Base-by-base conservation (phyloP, 2,113 vertebrate genomes). In the Carettochelys insculpta region DNA sequence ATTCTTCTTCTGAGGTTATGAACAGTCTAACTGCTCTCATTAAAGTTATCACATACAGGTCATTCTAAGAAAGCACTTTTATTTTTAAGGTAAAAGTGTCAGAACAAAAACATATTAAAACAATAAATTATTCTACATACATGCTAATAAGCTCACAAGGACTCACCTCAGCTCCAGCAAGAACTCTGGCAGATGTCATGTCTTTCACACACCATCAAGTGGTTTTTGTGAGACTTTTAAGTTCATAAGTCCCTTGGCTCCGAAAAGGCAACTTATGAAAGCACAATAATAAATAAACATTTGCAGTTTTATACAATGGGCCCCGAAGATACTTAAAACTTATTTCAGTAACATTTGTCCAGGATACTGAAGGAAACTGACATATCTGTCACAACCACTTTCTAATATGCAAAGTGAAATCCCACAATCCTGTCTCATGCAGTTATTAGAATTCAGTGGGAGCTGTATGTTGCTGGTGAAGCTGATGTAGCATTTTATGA, bases 401-500 rank as follows among this genome's bases (percentile, higher is more conserved):
- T 68, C n/a, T 38, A 38, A 19, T 38, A 88, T 7, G 11, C 41
- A 2, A 85, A 95, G 80, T 90, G 45, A 93, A 61, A 34, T 14
- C 56, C 14, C 29, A 61, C 14, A 58, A 19, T 65, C 31, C 34
- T 34, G n/a, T 31, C 34, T 31, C 31, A 81, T 88, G 47, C 0
- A 82, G 84, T 65, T 93, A 14, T 5, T 86, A 78, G 77, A 84
- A 10, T 93, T 83, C 56, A 83, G 13, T 9, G 65, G 92, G 45
- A 31, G 88, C 19, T 76, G 82, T 87, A 91, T 87, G 48, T 41
- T 77, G 9, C 25, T 89, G 94, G 56, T 80, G 80, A 78, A 89
- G 19, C 90, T 85, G 65, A 88, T 31, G 89, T 88, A 65, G 48
- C 16, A 89, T 86, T 90, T 88, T 91, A 88, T 83, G 61, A 19